These are phyloP conservation scores for Oryzias curvinotus DNA, from an alignment of 2,113 vertebrate species.

Conservation along the genomic window DNA sequence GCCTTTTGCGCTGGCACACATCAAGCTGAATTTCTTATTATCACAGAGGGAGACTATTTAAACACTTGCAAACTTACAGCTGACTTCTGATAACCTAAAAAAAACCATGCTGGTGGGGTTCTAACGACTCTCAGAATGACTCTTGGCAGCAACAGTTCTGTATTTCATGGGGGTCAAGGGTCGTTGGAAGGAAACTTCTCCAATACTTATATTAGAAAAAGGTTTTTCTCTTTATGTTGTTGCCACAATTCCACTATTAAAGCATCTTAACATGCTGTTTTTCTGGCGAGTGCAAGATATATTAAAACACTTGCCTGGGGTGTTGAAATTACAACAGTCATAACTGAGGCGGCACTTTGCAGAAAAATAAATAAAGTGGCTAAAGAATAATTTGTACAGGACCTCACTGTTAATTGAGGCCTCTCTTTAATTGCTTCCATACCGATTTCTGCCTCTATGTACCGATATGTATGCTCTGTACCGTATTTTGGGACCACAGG, in stretches of 20 bases:
- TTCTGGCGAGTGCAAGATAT: conserved; percentile 13
- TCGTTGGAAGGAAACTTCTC: conserved; percentile 8
- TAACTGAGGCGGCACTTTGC: neutral
- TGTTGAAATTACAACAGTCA: conserved; percentile 4
- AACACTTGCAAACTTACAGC: conserved; percentile 1
- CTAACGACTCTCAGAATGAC: neutral
- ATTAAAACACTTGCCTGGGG: conserved; percentile 22
- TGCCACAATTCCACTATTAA: conserved; percentile 14
- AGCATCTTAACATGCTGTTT: conserved; percentile 17
- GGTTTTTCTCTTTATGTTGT: conserved; percentile 21
- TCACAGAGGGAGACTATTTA: too few relatives aligned
- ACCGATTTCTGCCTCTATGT: too few relatives aligned
- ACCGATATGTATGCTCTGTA: too few relatives aligned
- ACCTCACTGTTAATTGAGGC: too few relatives aligned
- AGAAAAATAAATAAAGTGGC: neutral
- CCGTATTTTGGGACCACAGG: too few relatives aligned
- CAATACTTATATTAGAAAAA: neutral
- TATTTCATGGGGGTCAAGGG: conserved; percentile 25
- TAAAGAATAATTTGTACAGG: neutral
- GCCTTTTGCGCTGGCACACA: conserved; percentile 32
- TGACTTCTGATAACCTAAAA: neutral
- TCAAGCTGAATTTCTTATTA: conserved; percentile 43
- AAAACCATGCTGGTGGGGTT: neutral
- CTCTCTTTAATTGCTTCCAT: too few relatives aligned
- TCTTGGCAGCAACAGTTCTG: conserved; percentile 6